A percentile compares a stretch with the other conserved stretches of the same genome.
phyloP scores from a whole-genome alignment of 2,797 vertebrate species.

The Crenichthys baileyi region DNA sequence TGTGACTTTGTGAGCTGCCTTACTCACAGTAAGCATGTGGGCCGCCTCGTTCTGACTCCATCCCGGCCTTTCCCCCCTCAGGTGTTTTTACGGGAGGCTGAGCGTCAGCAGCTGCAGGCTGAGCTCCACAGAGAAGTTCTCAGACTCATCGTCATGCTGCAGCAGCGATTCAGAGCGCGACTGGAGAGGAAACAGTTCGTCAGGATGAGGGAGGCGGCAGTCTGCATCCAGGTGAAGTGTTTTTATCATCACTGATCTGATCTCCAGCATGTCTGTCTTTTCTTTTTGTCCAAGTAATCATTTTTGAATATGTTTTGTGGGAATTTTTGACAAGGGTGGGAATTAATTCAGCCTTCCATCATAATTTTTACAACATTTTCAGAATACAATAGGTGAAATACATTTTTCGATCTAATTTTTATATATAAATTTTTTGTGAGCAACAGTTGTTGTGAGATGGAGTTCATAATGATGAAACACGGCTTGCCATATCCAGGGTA shows the following conservation, averaged over 20 bases:
- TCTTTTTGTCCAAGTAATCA: neutral
- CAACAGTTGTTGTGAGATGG: neutral
- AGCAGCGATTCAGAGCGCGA: conserved; percentile 86
- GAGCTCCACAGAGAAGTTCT: conserved; percentile 91
- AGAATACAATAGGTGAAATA: neutral
- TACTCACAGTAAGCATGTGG: conserved; percentile 14
- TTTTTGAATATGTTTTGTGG: neutral
- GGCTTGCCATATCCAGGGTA: neutral
- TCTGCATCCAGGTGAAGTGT: conserved; percentile 86
- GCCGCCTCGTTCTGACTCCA: conserved; percentile 19
- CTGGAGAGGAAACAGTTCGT: conserved; percentile 89
- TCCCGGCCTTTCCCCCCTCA: conserved; percentile 60
- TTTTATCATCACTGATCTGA: neutral
- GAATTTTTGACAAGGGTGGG: neutral
- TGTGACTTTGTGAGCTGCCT: conserved; percentile 9
- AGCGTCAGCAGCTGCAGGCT: conserved; percentile 89
- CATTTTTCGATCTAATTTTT: neutral
- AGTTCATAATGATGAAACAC: neutral
- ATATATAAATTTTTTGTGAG: neutral
- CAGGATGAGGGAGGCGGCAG: conserved; percentile 83
- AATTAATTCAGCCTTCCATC: neutral
- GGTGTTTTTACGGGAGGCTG: conserved; percentile 93
- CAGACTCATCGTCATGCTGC: conserved; percentile 86
- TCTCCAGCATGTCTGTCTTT: neutral
- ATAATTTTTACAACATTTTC: neutral